Base-by-base conservation (phyloP, 1,140 invertebrate genomes). In the Chelonus insularis region DNA sequence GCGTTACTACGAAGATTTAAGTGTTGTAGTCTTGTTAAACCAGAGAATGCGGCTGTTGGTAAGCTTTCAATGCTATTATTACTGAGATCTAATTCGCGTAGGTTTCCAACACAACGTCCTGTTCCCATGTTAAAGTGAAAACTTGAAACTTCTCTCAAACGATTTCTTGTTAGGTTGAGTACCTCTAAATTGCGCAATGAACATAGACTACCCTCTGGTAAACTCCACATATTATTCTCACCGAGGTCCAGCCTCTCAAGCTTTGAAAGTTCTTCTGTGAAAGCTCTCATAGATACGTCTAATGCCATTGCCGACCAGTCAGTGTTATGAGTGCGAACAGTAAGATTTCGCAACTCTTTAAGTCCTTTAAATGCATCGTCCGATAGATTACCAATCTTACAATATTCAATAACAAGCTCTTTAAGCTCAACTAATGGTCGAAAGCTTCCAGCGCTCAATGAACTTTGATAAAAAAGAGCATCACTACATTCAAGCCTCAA, bases 351-450 rank as follows among this genome's bases (percentile, higher is more conserved):
- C 43, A 95, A 82, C 74, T 93, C 89, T 39, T 88, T 86, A 9
- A 95, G 83, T 2, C 91, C 91, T 9, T 87, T 86, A 68, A 95
- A 94, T 1, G 92, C 90, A 11, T 91, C 91, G 51, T 91, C 89
- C 1, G 93, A 92, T 16, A 97, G 83, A 72, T 93, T 93, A 29
- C 90, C 88, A 60, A 97, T 90, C 81, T 94, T 94, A 80, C 94
- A 97, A 67, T 91, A 92, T 74, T 96, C 93, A 57, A 97, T 92
- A 8, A 89, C 89, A 4, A 96, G 84, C 64, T 94, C 90, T 41
- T 87, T 86, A 41, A 96, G 80, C 74, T 95, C 92, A 29, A 90
- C 84, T 54, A 96, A 80, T 61, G 91, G 89, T 48, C 89, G 84
- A 74, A 96, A 94, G 76, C 91, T 94, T 58, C 90, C 91, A 14